These are phyloP conservation scores for Tor tambroides DNA, from an alignment of 2,113 vertebrate genomes.

Conservation along the genomic window DNA sequence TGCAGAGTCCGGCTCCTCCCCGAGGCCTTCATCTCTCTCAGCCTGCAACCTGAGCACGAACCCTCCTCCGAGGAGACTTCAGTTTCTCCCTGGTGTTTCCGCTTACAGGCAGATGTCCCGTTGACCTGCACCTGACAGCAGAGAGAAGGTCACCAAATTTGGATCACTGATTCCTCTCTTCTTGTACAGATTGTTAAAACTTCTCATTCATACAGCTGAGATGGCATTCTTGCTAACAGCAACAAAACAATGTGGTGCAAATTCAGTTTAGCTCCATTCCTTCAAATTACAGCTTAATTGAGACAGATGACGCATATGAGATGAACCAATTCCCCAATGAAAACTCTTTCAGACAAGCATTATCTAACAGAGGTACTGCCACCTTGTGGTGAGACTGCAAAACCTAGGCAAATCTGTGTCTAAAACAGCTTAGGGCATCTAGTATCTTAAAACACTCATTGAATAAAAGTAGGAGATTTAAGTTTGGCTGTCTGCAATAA, in stretches of 20 bases:
- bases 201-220: background rate
- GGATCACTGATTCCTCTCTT: background rate
- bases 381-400: conserved; percentile 41
- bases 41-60: conserved; percentile 70
- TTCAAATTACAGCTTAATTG: background rate
- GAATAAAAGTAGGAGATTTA: background rate
- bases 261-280: background rate
- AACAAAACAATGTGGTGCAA: background rate
- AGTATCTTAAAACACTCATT: background rate
- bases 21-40: conserved; percentile 76
- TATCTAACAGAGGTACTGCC: conserved; percentile 20
- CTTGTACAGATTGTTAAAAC: background rate
- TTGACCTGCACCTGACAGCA: conserved; percentile 55
- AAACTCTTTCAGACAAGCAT: background rate
- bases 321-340: background rate
- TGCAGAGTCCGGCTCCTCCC: conserved; percentile 68
- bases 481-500: background rate
- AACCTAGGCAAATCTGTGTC: background rate
- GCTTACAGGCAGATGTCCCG: conserved; percentile 66
- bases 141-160: background rate
- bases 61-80: conserved; percentile 33
- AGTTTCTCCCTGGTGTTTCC: conserved; percentile 61
- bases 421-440: background rate
- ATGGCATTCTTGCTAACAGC: background rate
- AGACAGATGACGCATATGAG: background rate